These are phyloP conservation scores for Scomberomorus guttatus DNA, from an alignment of 2,797 vertebrate species.

Conservation along the genomic window DNA sequence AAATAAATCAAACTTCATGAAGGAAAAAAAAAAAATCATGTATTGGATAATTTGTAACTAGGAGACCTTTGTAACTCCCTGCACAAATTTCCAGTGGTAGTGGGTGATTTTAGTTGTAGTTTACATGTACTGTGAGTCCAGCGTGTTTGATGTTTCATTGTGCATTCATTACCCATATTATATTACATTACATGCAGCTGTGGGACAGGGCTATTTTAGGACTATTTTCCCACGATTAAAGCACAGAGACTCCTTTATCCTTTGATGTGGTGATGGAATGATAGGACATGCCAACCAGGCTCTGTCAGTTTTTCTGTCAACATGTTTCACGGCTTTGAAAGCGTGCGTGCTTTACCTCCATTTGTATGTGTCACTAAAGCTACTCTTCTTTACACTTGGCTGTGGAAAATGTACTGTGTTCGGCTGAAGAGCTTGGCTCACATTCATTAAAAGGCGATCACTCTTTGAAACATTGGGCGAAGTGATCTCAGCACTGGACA, in stretches of 20 bases:
- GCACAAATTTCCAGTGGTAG: neutral
- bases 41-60: constrained; percentile 31
- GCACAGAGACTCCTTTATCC: constrained; percentile 49
- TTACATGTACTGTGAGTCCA: constrained; percentile 33
- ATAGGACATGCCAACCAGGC: constrained; percentile 61
- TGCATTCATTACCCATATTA: constrained; percentile 48
- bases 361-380: constrained; percentile 45
- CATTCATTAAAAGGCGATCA: neutral
- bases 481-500: neutral
- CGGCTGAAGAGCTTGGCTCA: neutral
- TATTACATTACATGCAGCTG: constrained; percentile 76
- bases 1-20: constrained; percentile 15
- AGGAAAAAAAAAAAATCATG: neutral
- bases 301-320: constrained; percentile 65
- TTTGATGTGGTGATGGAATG: constrained; percentile 73
- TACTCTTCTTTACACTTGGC: constrained; percentile 14
- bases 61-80: constrained; percentile 43
- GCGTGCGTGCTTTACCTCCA: constrained; percentile 57
- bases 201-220: constrained; percentile 70
- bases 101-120: constrained; percentile 37
- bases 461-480: neutral
- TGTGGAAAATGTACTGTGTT: neutral
- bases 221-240: constrained; percentile 75
- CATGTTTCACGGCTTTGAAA: constrained; percentile 70
- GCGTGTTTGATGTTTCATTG: constrained; percentile 73